Base-by-base conservation (phyloP, 2,797 vertebrate species). In the Galagoides demidoff region DNA sequence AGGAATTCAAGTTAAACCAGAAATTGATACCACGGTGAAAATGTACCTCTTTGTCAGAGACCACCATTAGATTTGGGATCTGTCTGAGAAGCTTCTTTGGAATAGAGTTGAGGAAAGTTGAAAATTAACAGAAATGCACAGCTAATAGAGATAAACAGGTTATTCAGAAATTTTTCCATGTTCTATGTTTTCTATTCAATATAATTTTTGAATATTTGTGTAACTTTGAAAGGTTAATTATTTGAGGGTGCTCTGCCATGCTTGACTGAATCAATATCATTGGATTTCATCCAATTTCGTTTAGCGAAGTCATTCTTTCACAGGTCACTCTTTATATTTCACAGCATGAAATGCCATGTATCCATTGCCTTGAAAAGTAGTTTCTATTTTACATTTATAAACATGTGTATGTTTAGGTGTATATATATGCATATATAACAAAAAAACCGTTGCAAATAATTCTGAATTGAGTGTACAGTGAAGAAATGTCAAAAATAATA, bases 381-480 rank as follows among this genome's bases (percentile, higher is more conserved):
- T 84, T 95, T 64, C 85, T 95, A 27, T 73, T 84, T 89, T 25
- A 31, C 70, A 49, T 91, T 89, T 92, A 59, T 59, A 74, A 92
- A 76, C 45, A 39, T 5, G 20, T 4, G 1, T 59, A 29, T 73
- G 9, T 52, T 74, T 82, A 73, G 79, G 27, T 14, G 2, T 74
- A 74, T 57, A 55, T 31, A 63, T 31, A 23, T 29, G 1, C 7
- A 16, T 34, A 3, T 71, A 8, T 37, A 70, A 55, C 19, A 43
- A 83, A 88, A 89, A 63, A 59, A 14, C 55, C 43, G 83, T 83
- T 57, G 7, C 14, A 86, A 68, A 84, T 84, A 66, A 61, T 27
- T 61, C 22, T 81, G 55, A 25, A 64, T 64, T 78, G 49, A 59
- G 55, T 85, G 9, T 76, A 20, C 0, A 22, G 29, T 37, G 11